Evolutionary conservation across 2,888 invertebrate species (phyloP).

Genomic region (Caenorhabditis imperialis): DNA sequence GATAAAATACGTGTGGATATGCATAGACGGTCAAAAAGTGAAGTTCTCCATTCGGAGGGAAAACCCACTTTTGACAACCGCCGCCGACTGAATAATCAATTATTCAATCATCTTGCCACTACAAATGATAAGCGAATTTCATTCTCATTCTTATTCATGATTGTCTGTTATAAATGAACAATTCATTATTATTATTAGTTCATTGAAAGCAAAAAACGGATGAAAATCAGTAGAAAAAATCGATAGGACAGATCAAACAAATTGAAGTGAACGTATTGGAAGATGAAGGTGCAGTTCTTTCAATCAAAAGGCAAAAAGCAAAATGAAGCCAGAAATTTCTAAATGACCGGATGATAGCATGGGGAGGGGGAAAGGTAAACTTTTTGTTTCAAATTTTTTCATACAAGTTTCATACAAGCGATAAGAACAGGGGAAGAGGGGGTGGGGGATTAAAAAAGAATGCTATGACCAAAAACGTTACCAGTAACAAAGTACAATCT

Average conservation of each 20-base stretch:
- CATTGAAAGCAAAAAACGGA: not conserved
- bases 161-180: not conserved
- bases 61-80: no score
- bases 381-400: conserved; percentile 36
- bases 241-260: conserved; percentile 15
- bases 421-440: conserved; percentile 9
- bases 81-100: no score
- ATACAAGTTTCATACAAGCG: conserved; percentile 48
- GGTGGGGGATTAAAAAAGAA: conserved; percentile 2
- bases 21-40: conserved; percentile 51
- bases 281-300: conserved; percentile 38
- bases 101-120: no score
- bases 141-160: no score
- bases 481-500: conserved; percentile 47
- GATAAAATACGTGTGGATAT: conserved; percentile 40
- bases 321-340: no score
- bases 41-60: conserved; percentile 26
- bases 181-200: not conserved
- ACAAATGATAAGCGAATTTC: no score
- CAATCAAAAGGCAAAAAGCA: conserved; percentile 15
- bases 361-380: conserved; percentile 8
- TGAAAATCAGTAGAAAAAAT: conserved; percentile 9
- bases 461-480: conserved; percentile 33
- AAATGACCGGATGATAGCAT: conserved; percentile 16
- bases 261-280: conserved; percentile 51